These are phyloP conservation scores for Pangasius larnaudii DNA, from an alignment of 2,797 vertebrate species.

Conservation along the genomic window DNA sequence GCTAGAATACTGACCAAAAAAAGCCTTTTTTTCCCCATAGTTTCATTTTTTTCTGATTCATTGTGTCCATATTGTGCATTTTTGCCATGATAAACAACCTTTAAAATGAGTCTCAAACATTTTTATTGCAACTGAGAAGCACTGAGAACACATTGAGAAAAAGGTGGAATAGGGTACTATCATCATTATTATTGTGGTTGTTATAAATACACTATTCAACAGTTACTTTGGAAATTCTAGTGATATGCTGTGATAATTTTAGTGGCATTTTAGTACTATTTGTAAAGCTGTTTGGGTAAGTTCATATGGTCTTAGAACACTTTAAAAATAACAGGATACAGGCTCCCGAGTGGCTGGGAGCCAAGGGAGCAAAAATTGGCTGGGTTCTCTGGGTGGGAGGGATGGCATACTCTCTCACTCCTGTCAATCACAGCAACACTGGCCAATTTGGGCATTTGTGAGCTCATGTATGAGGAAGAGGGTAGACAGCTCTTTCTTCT, in stretches of 20 bases:
- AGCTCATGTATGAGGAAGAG: constrained; percentile 5
- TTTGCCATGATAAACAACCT: not conserved
- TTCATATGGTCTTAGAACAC: constrained; percentile 12
- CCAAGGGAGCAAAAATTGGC: constrained; percentile 10
- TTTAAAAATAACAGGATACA: constrained; percentile 28
- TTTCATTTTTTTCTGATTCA: not conserved
- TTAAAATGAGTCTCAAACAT: not conserved
- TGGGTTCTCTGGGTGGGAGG: not conserved
- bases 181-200: not conserved
- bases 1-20: not conserved
- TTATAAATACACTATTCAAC: not conserved
- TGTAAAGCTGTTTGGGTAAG: constrained; percentile 5
- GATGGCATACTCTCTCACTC: not conserved
- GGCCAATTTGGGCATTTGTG: not conserved
- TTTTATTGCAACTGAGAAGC: not conserved
- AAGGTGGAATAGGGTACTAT: not conserved
- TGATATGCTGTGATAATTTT: not conserved
- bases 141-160: not conserved
- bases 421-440: not conserved
- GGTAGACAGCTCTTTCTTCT: not conserved
- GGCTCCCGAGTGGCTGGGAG: not conserved
- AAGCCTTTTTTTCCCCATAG: not conserved
- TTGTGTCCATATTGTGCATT: not conserved
- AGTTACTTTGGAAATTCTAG: not conserved
- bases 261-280: not conserved